Evolutionary conservation across 2,113 vertebrate species (phyloP).

Genomic region (Trogon melanurus): DNA sequence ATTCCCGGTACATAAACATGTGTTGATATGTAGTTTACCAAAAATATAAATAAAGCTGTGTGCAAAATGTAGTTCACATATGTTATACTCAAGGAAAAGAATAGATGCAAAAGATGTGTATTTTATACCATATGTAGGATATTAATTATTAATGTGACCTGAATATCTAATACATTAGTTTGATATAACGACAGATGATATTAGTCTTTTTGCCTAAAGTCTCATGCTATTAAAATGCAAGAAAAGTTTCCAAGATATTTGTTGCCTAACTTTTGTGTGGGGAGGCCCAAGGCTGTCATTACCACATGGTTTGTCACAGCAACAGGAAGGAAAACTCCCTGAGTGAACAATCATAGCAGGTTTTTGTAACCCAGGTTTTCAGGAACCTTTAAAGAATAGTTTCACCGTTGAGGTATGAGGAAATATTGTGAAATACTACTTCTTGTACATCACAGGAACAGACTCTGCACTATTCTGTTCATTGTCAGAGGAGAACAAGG

Average conservation of each 20-base stretch:
- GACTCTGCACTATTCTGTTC: background rate
- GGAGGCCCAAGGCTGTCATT: constrained; percentile 15
- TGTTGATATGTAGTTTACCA: background rate
- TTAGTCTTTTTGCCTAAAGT: constrained; percentile 35
- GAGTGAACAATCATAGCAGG: background rate
- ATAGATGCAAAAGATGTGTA: background rate
- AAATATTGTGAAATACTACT: background rate
- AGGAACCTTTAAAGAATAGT: background rate
- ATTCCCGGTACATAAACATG: background rate
- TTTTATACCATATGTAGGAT: constrained; percentile 5
- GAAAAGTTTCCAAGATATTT: constrained; percentile 39
- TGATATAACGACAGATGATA: background rate
- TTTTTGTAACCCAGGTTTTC: background rate
- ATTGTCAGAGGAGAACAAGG: background rate
- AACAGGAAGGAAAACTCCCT: background rate
- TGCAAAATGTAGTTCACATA: background rate
- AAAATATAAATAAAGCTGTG: constrained; percentile 18
- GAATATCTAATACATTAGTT: constrained; percentile 44
- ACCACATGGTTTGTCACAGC: background rate
- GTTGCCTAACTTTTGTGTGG: background rate
- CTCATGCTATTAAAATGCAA: constrained; percentile 21
- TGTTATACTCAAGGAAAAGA: constrained; percentile 21
- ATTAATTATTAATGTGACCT: constrained; percentile 53
- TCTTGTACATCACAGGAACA: background rate
- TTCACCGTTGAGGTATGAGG: background rate